Evolutionary conservation across 2,113 vertebrate genomes (phyloP).

Genomic region (Siphamia tubifer): DNA sequence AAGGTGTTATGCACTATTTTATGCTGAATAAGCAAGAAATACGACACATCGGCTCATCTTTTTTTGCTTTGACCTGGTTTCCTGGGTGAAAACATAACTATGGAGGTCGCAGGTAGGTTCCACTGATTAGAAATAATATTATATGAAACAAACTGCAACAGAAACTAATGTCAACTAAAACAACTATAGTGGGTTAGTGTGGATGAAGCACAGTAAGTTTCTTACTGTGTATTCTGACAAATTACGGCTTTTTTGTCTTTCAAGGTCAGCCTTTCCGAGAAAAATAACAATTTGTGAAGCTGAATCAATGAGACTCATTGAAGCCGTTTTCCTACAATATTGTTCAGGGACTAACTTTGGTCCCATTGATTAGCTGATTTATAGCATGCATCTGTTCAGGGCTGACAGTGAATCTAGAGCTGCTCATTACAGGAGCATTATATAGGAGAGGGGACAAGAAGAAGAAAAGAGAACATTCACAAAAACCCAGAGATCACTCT

Average conservation of each 20-base stretch:
- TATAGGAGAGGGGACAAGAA: background rate
- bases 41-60: constrained; percentile 1
- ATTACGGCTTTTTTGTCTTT: constrained; percentile 33
- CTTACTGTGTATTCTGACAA: background rate
- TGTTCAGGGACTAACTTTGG: constrained; percentile 67
- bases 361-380: constrained; percentile 70
- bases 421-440: constrained; percentile 3
- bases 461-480: background rate
- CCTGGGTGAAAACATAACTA: constrained; percentile 21
- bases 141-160: constrained; percentile 10
- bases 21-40: constrained; percentile 48
- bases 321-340: constrained; percentile 65
- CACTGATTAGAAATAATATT: background rate
- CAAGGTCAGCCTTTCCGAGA: constrained; percentile 56
- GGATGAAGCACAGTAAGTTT: background rate
- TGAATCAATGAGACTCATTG: constrained; percentile 70
- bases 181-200: background rate
- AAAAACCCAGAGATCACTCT: background rate
- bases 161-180: constrained; percentile 22
- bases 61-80: constrained; percentile 23
- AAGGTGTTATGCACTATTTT: constrained; percentile 39
- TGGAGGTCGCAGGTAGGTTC: background rate
- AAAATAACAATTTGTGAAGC: constrained; percentile 62
- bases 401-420: constrained; percentile 29
- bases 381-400: constrained; percentile 52